These are phyloP conservation scores for Norana najaformis DNA, from an alignment of 2,888 invertebrate species.

Conservation along the genomic window DNA sequence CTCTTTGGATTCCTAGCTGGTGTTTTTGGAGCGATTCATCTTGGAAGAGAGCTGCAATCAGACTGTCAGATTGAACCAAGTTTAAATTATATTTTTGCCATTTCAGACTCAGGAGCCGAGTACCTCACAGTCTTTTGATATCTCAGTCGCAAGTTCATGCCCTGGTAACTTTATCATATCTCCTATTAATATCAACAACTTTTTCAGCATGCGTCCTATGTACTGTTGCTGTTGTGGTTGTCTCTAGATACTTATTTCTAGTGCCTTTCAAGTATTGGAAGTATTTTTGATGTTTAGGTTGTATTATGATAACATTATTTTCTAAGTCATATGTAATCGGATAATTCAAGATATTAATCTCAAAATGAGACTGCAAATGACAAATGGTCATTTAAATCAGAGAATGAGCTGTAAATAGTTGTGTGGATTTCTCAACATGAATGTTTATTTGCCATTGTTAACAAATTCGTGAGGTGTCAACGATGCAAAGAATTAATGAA, in stretches of 20 bases:
- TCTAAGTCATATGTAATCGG: background rate
- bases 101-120: background rate
- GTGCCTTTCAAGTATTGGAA: too few relatives aligned
- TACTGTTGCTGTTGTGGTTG: background rate
- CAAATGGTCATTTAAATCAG: background rate
- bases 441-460: too few relatives aligned
- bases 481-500: too few relatives aligned
- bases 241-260: background rate
- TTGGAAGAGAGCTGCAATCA: background rate
- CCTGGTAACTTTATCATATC: background rate
- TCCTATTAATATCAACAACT: background rate
- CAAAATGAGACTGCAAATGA: background rate
- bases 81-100: background rate
- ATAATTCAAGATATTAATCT: background rate
- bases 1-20: too few relatives aligned
- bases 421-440: too few relatives aligned
- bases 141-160: background rate
- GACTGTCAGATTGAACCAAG: background rate
- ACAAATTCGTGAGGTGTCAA: too few relatives aligned
- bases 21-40: too few relatives aligned
- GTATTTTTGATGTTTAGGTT: too few relatives aligned
- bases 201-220: background rate
- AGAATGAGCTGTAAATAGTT: background rate
- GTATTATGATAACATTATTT: background rate
- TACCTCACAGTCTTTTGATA: conserved; percentile 9